Conservation (phyloP, 2,888 invertebrate genomes). For the Amorpha juglandis region DNA sequence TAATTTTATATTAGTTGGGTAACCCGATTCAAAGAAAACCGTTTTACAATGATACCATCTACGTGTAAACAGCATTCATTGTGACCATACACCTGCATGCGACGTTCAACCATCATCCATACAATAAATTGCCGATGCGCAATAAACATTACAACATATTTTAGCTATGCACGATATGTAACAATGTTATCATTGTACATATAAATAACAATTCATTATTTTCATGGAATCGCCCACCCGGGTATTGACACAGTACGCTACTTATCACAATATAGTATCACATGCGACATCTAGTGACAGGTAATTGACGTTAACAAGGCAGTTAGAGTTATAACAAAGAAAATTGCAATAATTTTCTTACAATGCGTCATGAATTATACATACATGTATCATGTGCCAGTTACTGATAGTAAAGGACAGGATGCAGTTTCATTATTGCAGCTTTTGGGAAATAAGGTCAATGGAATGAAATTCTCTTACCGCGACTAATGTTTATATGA, state of each 20-base stretch:
- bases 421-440: neutral
- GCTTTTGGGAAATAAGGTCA: neutral
- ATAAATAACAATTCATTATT: slow-evolving; percentile 23
- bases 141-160: slow-evolving; percentile 13
- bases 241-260: slow-evolving; percentile 24
- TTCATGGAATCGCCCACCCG: slow-evolving; percentile 29
- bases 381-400: slow-evolving; percentile 4
- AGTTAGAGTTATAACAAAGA: slow-evolving; percentile 26
- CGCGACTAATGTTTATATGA: no score
- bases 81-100: neutral
- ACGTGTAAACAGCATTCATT: neutral
- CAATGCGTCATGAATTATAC: slow-evolving; percentile 25
- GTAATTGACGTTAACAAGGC: slow-evolving; percentile 25
- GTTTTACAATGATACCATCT: neutral
- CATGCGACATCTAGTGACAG: slow-evolving; percentile 19
- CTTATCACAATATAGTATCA: slow-evolving; percentile 23
- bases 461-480: neutral
- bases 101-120: neutral
- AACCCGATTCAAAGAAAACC: neutral
- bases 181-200: slow-evolving; percentile 35
- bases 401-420: slow-evolving; percentile 4
- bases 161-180: slow-evolving; percentile 10
- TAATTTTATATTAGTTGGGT: neutral
- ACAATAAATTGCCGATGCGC: slow-evolving; percentile 5
- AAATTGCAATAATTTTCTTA: slow-evolving; percentile 28